Evolutionary conservation across 2,888 invertebrate genomes (phyloP), one percentile per base, ranked within the genome.

Genomic region (Panorpa germanica): DNA sequence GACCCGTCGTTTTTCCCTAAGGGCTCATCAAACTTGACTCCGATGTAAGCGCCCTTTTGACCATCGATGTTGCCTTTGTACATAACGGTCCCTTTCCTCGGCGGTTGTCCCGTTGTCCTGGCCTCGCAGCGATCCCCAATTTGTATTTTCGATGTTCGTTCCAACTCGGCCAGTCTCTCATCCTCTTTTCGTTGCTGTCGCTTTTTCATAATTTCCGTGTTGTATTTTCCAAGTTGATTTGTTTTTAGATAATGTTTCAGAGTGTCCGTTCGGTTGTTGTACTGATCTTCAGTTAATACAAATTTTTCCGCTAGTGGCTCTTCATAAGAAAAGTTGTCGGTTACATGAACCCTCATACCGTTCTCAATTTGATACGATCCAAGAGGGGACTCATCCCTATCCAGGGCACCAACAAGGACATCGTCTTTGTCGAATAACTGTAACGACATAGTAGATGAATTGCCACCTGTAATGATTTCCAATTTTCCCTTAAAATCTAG

Each of bases 11-110:
- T 91, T 58, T 91, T 93, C 6, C 96, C 96, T 19, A 80, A 55
- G 0, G 96, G 96, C 52, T 96, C 95, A 55, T 98, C 96, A 48
- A 91, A 96, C 49, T 90, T 75, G 13, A 98, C 71, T 2, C 96
- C 96, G 42, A 95, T 70, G 80, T 91, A 96, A 40, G 67, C 57
- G 1, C 85, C 85, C 1, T 41, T 44, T 29, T 70, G 61, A 3
- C 64, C 66, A 4, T 67, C 68, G 4, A 75, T 57, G 12, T 54
- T 45, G 36, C 93, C 95, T 45, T 80, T 70, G 58, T 75, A 95
- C 60, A 73, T 77, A 20, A 96, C 70, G 2, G 73, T 70, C 20
- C 90, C 96, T 41, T 85, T 65, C 21, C 82, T 66, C 27, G 60
- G 59, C 1, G 78, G 72, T 43, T 78, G 71, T 32, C 70, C 69